Base-by-base conservation (phyloP, 2,113 vertebrate genomes). In the Epinephelus fuscoguttatus region DNA sequence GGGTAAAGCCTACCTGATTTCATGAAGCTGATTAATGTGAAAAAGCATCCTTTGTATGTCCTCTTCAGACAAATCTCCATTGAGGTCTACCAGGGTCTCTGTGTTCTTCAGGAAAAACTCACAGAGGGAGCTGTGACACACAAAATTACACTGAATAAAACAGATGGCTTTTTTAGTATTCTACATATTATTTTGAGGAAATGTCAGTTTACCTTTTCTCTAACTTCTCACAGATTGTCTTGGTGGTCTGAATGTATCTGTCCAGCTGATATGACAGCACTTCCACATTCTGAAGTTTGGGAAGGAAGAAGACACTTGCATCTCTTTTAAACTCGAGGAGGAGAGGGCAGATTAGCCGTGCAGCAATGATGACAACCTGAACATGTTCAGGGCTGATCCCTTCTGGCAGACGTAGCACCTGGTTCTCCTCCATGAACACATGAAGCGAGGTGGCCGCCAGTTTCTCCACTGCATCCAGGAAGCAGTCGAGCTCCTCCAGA, bases 381-480 rank as follows among this genome's bases (percentile, higher is more conserved):
- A 95, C 84, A 3, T 55, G 19, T 1, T 81, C 68, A 3, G 75
- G 55, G 61, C 59, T 56, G 75, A 75, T 74, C 11, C 72, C 81
- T 1, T 71, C 45, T 1, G 92, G 86, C 69, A 94, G 84, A 14
- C 66, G 40, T 1, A 89, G 11, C 27, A 77, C 19, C 57, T 25
- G 80, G 71, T 83, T 89, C 15, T 85, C 63, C 1, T 78, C 82
- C 3, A 2, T 52, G 63, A 95, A 95, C 70, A 95, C 88, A 5
- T 90, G 90, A 30, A 86, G 72, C 0, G 95, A 95, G 21, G 94
- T 95, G 82, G 88, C 93, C 0, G 94, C 88, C 37, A 96, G 93
- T 59, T 85, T 95, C 89, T 95, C 95, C 84, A 96, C 71, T 21
- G 93, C 92, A 47, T 93, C 92, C 91, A 95, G 84, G 72, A 95